Evolutionary conservation across 2,888 invertebrate species (phyloP).

Genomic region (Adineta ricciae): DNA sequence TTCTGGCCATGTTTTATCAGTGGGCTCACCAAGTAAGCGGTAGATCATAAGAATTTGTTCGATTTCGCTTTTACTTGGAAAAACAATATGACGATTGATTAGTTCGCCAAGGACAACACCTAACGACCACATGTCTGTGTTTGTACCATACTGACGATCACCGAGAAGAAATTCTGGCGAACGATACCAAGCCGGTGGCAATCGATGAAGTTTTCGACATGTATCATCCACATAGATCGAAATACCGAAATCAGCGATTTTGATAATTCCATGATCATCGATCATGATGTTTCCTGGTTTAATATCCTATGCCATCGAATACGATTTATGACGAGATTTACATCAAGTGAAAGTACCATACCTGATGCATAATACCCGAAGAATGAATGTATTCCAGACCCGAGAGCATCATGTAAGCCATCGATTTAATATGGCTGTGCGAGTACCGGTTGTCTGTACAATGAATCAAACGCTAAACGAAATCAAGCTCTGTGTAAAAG

Average conservation of each 20-base stretch:
- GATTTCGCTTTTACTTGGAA: constrained; percentile 15
- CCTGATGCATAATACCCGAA: background rate
- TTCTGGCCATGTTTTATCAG: constrained; percentile 16
- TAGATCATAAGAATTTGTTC: constrained; percentile 4
- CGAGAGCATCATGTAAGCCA: background rate
- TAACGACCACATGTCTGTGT: background rate
- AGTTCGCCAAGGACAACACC: background rate
- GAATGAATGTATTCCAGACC: constrained; percentile 1
- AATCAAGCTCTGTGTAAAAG: background rate
- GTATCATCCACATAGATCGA: background rate
- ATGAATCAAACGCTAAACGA: background rate
- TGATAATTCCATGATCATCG: background rate
- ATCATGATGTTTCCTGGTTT: constrained; percentile 2
- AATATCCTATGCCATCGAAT: background rate
- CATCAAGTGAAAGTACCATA: too few relatives aligned
- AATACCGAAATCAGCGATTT: constrained; percentile 3
- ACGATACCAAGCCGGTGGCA: constrained; percentile 16
- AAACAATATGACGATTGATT: constrained; percentile 3
- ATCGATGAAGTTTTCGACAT: constrained; percentile 14
- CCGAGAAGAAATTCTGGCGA: background rate
- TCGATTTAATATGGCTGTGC: background rate
- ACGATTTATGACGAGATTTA: too few relatives aligned
- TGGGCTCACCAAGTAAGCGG: background rate
- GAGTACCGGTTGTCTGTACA: background rate
- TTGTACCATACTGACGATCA: background rate